phyloP scores from a whole-genome alignment of 2,888 invertebrate species.

The Isotomurus palustris region DNA sequence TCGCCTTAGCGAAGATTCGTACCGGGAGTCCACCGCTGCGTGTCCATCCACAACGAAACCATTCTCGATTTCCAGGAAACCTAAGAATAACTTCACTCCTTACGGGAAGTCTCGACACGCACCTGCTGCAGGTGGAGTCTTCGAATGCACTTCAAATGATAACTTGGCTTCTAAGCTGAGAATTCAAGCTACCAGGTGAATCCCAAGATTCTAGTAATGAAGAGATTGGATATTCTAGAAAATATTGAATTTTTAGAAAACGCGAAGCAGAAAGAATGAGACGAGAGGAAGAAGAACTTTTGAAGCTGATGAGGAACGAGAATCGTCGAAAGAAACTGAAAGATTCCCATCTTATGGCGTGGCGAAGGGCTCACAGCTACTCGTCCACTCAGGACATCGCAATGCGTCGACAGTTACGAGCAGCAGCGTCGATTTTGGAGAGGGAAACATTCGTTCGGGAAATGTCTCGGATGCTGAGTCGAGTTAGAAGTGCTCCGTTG shows the following conservation, averaged over 20 bases:
- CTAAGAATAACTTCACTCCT: conserved; percentile 31
- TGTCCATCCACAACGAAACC: conserved; percentile 4
- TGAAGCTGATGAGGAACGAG: conserved; percentile 36
- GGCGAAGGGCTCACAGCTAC: conserved; percentile 36
- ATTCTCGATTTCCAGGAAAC: background rate
- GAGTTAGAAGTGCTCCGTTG: conserved; percentile 42
- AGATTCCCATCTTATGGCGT: conserved; percentile 38
- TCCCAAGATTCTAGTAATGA: background rate
- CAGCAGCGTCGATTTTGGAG: conserved; percentile 43
- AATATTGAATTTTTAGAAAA: conserved; percentile 6
- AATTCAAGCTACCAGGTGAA: conserved; percentile 41
- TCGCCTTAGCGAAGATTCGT: conserved; percentile 35
- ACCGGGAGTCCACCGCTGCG: conserved; percentile 9
- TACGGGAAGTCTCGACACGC: conserved; percentile 35
- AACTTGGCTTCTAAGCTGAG: conserved; percentile 41
- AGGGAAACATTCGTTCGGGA: conserved; percentile 35
- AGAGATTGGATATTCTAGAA: background rate
- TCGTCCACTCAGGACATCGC: conserved; percentile 41
- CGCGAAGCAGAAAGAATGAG: conserved; percentile 27
- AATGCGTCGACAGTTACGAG: conserved; percentile 40
- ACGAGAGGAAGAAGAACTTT: conserved; percentile 42
- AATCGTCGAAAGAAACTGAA: conserved; percentile 36
- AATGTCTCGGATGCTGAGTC: conserved; percentile 38
- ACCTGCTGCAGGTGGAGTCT: conserved; percentile 33
- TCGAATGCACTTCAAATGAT: conserved; percentile 44